Evolutionary conservation across 2,113 vertebrate genomes (phyloP).

Genomic region (Pluvialis apricaria): DNA sequence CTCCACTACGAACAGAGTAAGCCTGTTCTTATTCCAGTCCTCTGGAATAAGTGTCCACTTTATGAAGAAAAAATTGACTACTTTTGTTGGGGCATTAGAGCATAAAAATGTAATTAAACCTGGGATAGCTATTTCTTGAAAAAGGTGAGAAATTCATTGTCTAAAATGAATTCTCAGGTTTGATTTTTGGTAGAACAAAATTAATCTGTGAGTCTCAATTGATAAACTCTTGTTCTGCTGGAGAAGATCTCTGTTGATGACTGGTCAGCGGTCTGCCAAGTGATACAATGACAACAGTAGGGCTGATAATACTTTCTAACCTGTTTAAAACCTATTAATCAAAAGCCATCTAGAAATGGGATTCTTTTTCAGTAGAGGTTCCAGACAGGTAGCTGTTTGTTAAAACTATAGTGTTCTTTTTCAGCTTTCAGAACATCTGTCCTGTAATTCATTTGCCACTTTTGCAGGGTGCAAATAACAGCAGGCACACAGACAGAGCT

Average conservation of each 20-base stretch:
- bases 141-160: not conserved
- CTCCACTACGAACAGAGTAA: not conserved
- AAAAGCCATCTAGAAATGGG: not conserved
- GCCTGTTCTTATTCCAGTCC: not conserved
- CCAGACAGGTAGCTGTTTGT: not conserved
- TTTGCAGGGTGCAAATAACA: conserved; percentile 44
- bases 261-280: not conserved
- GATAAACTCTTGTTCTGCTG: not conserved
- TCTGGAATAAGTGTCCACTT: not conserved
- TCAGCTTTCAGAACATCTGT: conserved; percentile 34
- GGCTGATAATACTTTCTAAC: not conserved
- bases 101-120: not conserved
- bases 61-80: not conserved
- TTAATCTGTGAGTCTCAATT: not conserved
- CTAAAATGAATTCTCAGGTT: not conserved
- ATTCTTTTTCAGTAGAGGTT: not conserved
- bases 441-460: conserved; percentile 21
- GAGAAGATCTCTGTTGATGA: not conserved
- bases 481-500: conserved; percentile 35
- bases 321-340: not conserved
- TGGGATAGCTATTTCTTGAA: not conserved
- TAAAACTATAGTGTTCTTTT: not conserved
- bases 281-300: not conserved
- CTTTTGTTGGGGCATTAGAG: not conserved
- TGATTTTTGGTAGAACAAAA: not conserved